Evolutionary conservation across 2,797 vertebrate genomes (phyloP).

Genomic region (Mormyrus hasselquistii): DNA sequence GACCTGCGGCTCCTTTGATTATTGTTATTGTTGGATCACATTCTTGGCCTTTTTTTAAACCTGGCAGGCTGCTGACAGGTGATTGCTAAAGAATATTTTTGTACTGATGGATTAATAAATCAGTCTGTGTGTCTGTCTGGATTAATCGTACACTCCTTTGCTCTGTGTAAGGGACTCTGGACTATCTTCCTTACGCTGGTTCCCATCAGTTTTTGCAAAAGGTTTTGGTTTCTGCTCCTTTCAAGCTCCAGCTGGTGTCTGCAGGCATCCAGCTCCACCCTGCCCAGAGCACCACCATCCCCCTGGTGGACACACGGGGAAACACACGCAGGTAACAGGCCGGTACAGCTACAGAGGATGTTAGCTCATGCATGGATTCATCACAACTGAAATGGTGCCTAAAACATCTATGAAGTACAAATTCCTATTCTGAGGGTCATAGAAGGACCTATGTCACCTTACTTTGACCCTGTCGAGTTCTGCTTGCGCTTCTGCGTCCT

Average conservation of each 20-base stretch:
- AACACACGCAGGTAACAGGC: not conserved
- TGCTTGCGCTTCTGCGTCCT: constrained; percentile 32
- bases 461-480: constrained; percentile 39
- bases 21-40: not conserved
- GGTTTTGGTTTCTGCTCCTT: constrained; percentile 36
- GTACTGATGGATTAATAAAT: not conserved
- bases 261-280: constrained; percentile 43
- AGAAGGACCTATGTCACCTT: not conserved
- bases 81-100: not conserved
- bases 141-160: not conserved
- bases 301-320: constrained; percentile 32
- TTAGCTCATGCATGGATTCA: not conserved
- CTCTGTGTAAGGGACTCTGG: not conserved
- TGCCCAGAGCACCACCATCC: constrained; percentile 36
- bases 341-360: not conserved
- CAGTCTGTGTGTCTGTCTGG: not conserved
- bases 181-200: not conserved
- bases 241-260: constrained; percentile 50
- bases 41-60: not conserved
- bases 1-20: not conserved
- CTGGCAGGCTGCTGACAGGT: not conserved
- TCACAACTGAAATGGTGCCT: not conserved
- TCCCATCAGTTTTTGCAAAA: constrained; percentile 32
- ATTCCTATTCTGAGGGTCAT: not conserved
- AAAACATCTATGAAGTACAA: not conserved